phyloP scores from a whole-genome alignment of 2,113 vertebrate species.

The Daphoenositta chrysoptera region DNA sequence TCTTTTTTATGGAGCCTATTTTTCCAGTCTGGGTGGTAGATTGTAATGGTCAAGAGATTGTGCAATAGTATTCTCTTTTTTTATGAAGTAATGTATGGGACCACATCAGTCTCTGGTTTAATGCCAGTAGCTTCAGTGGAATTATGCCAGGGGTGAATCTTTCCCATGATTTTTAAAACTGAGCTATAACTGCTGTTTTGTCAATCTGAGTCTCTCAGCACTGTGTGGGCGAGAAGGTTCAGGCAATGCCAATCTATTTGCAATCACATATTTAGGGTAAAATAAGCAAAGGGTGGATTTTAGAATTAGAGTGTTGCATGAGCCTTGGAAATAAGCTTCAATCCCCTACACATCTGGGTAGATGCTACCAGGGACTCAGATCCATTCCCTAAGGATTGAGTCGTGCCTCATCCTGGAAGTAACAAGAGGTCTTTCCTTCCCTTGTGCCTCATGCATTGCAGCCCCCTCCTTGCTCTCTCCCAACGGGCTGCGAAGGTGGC shows the following conservation, averaged over 20 bases:
- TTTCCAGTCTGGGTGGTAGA: not conserved
- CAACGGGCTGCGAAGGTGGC: rapidly evolving
- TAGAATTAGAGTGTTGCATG: not conserved
- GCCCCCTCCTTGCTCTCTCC: not conserved
- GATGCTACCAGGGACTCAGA: not conserved
- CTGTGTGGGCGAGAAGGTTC: not conserved
- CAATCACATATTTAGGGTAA: not conserved
- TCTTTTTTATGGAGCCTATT: not conserved
- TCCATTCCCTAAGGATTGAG: not conserved
- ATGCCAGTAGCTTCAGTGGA: not conserved
- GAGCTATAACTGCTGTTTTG: not conserved
- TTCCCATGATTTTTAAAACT: conserved; percentile 15
- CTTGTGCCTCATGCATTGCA: rapidly evolving
- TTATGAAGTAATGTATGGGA: not conserved
- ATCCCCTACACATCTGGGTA: not conserved
- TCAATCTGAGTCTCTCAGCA: not conserved
- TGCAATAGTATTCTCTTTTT: not conserved
- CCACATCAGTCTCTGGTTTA: not conserved
- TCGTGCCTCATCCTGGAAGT: not conserved
- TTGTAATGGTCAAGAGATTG: not conserved
- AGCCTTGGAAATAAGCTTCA: not conserved
- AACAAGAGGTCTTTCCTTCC: not conserved
- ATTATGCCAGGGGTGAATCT: not conserved
- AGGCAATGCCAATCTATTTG: not conserved
- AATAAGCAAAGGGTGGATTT: not conserved